Base-by-base conservation (phyloP, 2,888 invertebrate genomes). In the Acheta domesticus region DNA sequence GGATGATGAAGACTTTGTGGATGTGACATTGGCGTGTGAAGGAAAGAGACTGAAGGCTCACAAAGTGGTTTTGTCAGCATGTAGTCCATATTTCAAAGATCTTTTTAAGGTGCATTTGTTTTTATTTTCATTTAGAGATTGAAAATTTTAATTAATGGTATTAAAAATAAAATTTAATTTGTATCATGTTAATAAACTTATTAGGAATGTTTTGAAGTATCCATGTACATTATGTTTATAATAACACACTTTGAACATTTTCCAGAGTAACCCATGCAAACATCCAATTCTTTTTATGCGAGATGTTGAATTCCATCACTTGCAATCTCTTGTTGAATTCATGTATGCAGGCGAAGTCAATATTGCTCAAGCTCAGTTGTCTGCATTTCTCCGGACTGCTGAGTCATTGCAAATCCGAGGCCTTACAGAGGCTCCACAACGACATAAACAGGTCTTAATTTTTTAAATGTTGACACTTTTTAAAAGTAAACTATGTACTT, bases 341-440 rank as follows among this genome's bases (percentile, higher is more conserved):
- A 94, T 95, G 94, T 95, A 95, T 87, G 93, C 93, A 83, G 94
- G 94, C 79, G 94, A 94, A 88, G 94, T 94, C 83, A 94, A 93
- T 87, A 93, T 94, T 82, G 93, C 93, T 84, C 93, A 94, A 88
- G 92, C 92, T 82, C 93, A 94, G 85, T 89, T 94, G 82, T 91
- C 92, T 83, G 91, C 92, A 73, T 93, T 94, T 87, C 88, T 94
- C 83, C 91, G 92, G 84, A 94, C 93, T 50, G 94, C 94, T 77
- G 93, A 94, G 86, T 93, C 93, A 82, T 88, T 94, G 82, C 93
- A 93, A 88, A 93, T 94, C 83, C 90, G 93, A 84, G 94, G 94
- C 83, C 89, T 94, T 85, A 93, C 93, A 75, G 93, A 94, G 79
- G 84, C 85, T 16, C 84, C 83, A 76, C 82, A 84, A 76, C 77